Evolutionary conservation across 1,140 invertebrate species (phyloP), one percentile per base, ranked within the genome.

Genomic region (Caenorhabditis latens): DNA sequence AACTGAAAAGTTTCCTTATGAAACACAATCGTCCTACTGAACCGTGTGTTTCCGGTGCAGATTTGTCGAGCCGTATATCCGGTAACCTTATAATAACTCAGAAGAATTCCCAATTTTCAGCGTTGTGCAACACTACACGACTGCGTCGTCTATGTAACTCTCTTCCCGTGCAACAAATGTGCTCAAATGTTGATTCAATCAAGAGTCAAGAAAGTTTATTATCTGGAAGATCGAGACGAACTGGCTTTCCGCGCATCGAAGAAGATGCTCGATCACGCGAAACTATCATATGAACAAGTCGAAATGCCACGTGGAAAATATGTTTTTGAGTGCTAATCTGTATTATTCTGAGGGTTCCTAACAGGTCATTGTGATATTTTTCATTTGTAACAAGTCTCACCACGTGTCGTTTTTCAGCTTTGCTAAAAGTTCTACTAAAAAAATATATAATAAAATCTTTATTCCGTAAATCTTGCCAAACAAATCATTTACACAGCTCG

Each of bases 181-280:
- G 71, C 71, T 11, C 71, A 79, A 79, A 79, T 79, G 71, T 14
- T 79, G 46, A 79, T 79, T 53, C 71, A 79, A 11, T 79, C 71
- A 0, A 40, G 71, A 79, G 71, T 79, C 46, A 48, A 50, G 24
- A 50, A 50, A 50, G 71, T 79, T 7, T 79, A 50, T n/a, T 79
- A 13, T n/a, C 21, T 79, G 46, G 71, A 79, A 11, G 40, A 79
- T 24, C 71, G 71, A 6, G 71, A 79, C 24, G 71, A 79, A 32
- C 24, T 79, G 19, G 7, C 71, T 2, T 79, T 79, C n/a, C 71
- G 71, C 9, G 71, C 71, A 0, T 79, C 71, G 8, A 50, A 32
- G 14, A 79, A 79, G 40, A 79, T 79, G 71, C 71, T 79, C 71
- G 71, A 79, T 5, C 21, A 79, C 14, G 71, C 46, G 4, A 79